These are phyloP conservation scores for Diglossa brunneiventris DNA, from an alignment of 2,113 vertebrate species.

Conservation along the genomic window DNA sequence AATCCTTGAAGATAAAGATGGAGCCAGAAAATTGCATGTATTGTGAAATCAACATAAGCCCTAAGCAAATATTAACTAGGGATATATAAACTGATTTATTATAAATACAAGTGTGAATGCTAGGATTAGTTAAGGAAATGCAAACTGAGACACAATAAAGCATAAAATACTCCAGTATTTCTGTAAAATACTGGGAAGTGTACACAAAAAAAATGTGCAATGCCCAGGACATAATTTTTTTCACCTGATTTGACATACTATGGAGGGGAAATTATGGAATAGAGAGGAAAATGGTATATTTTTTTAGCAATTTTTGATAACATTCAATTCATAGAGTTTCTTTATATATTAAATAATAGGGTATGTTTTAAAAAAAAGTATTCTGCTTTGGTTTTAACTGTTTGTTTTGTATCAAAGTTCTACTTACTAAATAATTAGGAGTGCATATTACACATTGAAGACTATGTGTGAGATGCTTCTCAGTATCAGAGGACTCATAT, in stretches of 20 bases:
- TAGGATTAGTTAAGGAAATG: conserved; percentile 73
- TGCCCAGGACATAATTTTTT: not conserved
- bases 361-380: not conserved
- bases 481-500: not conserved
- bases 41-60: conserved; percentile 80
- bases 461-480: not conserved
- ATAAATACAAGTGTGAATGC: conserved; percentile 75
- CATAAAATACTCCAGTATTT: conserved; percentile 7
- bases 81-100: conserved; percentile 80
- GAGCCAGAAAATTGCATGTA: conserved; percentile 78
- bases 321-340: not conserved
- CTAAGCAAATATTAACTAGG: conserved; percentile 80
- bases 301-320: not conserved
- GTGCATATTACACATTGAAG: not conserved
- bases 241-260: not conserved
- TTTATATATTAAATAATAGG: not conserved
- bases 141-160: conserved; percentile 17
- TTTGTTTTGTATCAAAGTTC: not conserved
- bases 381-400: not conserved
- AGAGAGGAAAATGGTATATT: not conserved
- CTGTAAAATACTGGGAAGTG: not conserved
- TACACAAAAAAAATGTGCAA: not conserved
- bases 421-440: not conserved
- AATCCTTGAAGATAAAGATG: conserved; percentile 81
- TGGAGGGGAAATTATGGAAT: not conserved